These are phyloP conservation scores for Coreius guichenoti DNA, from an alignment of 2,797 vertebrate genomes.

Conservation along the genomic window DNA sequence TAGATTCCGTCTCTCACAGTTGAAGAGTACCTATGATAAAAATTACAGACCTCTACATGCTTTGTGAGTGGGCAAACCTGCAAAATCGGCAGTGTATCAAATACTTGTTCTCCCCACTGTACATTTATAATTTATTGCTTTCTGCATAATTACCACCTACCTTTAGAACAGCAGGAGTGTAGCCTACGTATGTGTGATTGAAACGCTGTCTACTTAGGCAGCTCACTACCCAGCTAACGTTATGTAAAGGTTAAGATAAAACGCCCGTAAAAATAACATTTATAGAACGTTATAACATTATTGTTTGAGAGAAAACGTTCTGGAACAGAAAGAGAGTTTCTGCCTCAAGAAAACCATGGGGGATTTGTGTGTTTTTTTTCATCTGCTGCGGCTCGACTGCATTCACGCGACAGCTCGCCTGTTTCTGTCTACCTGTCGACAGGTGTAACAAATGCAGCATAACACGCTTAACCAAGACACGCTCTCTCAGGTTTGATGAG, in stretches of 20 bases:
- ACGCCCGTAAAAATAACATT: neutral
- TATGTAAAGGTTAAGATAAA: neutral
- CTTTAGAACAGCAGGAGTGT: neutral
- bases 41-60: too few species aligned
- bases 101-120: too few species aligned
- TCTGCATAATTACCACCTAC: neutral
- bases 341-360: neutral
- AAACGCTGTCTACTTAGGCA: neutral
- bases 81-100: too few species aligned
- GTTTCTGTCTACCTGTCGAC: neutral
- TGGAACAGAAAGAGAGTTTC: neutral
- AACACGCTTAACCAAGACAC: neutral
- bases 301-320: neutral
- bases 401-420: neutral
- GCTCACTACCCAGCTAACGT: neutral
- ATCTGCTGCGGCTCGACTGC: too few species aligned
- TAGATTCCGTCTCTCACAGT: too few species aligned
- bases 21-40: too few species aligned
- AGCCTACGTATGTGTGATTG: neutral
- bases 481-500: neutral
- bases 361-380: neutral
- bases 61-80: too few species aligned
- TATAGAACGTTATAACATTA: neutral
- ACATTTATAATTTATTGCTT: neutral
- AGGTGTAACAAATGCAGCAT: neutral